Evolutionary conservation across 2,797 vertebrate genomes (phyloP), one percentile per base, ranked within the genome.

Genomic region (Pyrocephalus nanus): DNA sequence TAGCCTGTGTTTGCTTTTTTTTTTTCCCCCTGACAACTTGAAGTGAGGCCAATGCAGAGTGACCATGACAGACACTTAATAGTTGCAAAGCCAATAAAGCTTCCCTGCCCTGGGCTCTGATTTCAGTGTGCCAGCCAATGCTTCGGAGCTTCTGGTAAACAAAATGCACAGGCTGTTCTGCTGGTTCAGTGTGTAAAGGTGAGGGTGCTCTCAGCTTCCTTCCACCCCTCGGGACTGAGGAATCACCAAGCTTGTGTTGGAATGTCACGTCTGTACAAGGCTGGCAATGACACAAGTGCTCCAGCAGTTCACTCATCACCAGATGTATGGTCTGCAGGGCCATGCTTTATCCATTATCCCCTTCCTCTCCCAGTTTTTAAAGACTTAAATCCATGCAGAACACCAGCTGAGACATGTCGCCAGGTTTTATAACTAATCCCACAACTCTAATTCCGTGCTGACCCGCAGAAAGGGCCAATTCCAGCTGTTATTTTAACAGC

Each of bases 401-500:
- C 72, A 77, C 34, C 79, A 62, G 90, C 72, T 86, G 90, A 91
- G 78, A 76, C 77, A 36, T 72, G 70, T 43, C 51, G 53, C 74
- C 16, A 50, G 90, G 85, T 64, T 96, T 96, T 91, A 60, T 38
- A 76, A 88, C 91, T 96, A 96, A 97, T 93, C 92, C 95, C 83
- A 80, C 30, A 60, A 8, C 91, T 85, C 91, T 96, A 95, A 96
- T 96, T 88, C 94, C 72, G 8, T 21, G 89, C 80, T 93, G 94
- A 96, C 90, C 90, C 78, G 17, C 65, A 73, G 84, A n/a, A 85
- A 95, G 64, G 26, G 23, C 70, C 48, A 27, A 57, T 19, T 67
- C 95, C 60, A 47, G 86, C 79, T 88, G 95, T 71, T 85, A 51
- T 25, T 85, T 61, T 57, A 40, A 60, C n/a, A 64, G 69, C 50